Percentiles rank a stretch among this genome's conserved stretches.
These are phyloP conservation scores for Coptodon bakossiorum DNA, from an alignment of 2,113 vertebrate species.

Conservation along the genomic window DNA sequence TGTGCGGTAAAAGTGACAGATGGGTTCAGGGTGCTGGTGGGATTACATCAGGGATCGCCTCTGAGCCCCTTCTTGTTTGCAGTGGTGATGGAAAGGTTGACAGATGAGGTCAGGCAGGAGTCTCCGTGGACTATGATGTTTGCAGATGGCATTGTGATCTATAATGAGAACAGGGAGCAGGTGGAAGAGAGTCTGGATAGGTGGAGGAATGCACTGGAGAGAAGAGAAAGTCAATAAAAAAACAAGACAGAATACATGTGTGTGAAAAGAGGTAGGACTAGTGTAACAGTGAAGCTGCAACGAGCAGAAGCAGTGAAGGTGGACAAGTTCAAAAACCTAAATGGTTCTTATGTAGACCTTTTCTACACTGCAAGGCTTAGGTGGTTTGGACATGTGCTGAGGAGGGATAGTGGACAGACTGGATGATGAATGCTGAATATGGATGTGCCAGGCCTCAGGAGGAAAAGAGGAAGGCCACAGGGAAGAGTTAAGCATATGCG, in stretches of 20 bases:
- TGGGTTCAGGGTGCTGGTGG: background rate
- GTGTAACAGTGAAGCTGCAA: background rate
- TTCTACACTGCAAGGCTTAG: background rate
- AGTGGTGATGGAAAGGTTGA: background rate
- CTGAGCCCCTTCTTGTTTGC: background rate
- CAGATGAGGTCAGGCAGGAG: background rate
- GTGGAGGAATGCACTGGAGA: background rate
- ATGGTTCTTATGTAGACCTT: background rate
- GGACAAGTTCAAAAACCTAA: background rate
- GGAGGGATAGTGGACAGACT: background rate
- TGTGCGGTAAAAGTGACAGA: background rate
- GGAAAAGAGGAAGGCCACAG: background rate
- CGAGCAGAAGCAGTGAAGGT: background rate
- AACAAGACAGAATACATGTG: background rate
- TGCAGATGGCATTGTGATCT: background rate
- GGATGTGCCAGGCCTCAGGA: background rate
- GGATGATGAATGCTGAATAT: background rate
- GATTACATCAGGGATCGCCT: background rate
- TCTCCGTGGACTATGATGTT: background rate
- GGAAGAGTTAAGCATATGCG: background rate
- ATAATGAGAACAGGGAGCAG: background rate
- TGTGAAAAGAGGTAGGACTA: background rate
- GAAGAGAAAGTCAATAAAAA: background rate
- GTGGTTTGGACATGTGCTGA: background rate
- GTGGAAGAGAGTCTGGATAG: background rate